phyloP scores from a whole-genome alignment of 2,113 vertebrate species.

The Psettodes erumei region DNA sequence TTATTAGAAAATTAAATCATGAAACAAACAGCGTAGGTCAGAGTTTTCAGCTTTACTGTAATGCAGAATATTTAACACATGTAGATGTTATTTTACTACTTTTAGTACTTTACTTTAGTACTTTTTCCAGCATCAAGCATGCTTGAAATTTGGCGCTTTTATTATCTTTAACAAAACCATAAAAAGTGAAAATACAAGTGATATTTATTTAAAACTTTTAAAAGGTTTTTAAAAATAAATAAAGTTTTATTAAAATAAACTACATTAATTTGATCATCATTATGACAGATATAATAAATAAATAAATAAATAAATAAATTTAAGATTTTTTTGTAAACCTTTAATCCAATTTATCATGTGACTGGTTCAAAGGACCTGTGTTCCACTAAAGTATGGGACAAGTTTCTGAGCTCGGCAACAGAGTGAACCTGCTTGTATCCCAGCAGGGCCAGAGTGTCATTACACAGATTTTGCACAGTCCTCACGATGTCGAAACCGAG shows the following conservation, averaged over 20 bases:
- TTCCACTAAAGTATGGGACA: conserved; percentile 81
- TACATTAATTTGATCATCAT: conserved; percentile 49
- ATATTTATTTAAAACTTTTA: too few species aligned
- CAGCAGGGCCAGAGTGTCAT: conserved; percentile 79
- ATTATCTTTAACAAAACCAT: conserved; percentile 34
- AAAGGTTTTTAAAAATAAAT: background rate
- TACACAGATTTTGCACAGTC: conserved; percentile 82
- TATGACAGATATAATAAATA: conserved; percentile 16
- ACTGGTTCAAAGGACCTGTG: conserved; percentile 69
- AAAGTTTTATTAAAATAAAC: too few species aligned
- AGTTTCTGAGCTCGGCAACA: conserved; percentile 77
- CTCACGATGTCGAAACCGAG: conserved; percentile 82
- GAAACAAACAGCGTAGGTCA: background rate
- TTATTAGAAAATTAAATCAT: background rate
- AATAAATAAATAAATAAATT: conserved; percentile 8
- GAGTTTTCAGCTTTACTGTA: too few species aligned
- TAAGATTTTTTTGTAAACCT: background rate
- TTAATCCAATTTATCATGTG: conserved; percentile 30
- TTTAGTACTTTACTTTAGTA: too few species aligned
- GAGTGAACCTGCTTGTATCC: conserved; percentile 83
- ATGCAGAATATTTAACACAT: too few species aligned
- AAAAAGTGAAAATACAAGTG: background rate
- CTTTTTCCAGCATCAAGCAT: background rate
- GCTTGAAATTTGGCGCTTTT: conserved; percentile 41
- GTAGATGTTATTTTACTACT: too few species aligned